Conservation (phyloP, 2,797 vertebrate genomes). For the Clamator glandarius region DNA sequence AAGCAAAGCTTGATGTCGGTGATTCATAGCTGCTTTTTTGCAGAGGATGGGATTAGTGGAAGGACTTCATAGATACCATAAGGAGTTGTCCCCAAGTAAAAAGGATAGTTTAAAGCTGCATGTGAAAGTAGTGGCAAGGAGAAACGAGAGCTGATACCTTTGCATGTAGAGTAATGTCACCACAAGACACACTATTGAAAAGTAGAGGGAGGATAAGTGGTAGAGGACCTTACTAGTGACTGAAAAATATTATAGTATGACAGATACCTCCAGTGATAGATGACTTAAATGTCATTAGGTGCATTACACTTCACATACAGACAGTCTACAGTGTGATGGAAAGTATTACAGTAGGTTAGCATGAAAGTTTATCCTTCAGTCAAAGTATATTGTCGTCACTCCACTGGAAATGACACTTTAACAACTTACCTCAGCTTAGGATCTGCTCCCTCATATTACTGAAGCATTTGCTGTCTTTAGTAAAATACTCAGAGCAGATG, state of each 20-base stretch:
- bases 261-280: conserved; percentile 3
- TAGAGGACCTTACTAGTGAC: background rate
- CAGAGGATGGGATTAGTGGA: background rate
- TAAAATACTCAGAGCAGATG: background rate
- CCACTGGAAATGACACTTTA: background rate
- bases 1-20: background rate
- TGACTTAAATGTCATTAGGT: conserved; percentile 44
- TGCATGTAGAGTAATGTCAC: background rate
- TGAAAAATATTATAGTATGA: background rate
- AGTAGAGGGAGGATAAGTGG: background rate
- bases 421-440: background rate
- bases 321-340: background rate
- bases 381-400: background rate
- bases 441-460: background rate
- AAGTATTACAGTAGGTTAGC: background rate
- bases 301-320: conserved; percentile 28
- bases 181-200: background rate
- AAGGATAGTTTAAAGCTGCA: background rate
- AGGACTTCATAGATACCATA: background rate
- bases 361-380: background rate
- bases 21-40: background rate
- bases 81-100: background rate
- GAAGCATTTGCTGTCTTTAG: background rate
- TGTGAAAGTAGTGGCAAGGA: background rate
- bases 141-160: background rate